Evolutionary conservation across 92 coral and sea anemone species (phyloP).

Genomic region (Bergia puertoricense): DNA sequence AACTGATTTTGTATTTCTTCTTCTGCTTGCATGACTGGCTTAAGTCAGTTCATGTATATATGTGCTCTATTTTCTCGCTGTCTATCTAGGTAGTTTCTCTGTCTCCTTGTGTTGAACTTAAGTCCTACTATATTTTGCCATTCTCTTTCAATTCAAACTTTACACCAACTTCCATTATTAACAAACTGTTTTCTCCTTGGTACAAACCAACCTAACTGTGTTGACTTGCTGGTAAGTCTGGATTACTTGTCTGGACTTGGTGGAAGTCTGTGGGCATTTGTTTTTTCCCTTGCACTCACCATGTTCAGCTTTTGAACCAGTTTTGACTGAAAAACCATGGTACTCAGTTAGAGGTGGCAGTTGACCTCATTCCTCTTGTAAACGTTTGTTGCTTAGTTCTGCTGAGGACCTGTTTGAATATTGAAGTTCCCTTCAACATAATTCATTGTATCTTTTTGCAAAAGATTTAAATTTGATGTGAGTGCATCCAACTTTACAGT

Average conservation of each 20-base stretch:
- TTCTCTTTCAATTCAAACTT: background rate
- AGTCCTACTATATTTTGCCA: background rate
- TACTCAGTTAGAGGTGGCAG: background rate
- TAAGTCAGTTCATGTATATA: background rate
- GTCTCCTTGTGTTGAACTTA: background rate
- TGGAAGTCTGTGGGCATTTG: background rate
- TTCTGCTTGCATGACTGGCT: background rate
- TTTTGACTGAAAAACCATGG: background rate
- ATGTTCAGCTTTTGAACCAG: background rate
- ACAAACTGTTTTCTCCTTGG: background rate
- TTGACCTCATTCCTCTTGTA: no score
- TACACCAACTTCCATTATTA: background rate
- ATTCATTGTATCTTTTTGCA: no score
- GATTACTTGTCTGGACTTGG: background rate
- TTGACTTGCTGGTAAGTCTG: background rate
- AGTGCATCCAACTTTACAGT: no score
- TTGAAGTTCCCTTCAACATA: no score
- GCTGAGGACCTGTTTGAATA: no score
- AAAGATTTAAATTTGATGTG: no score
- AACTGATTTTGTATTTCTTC: background rate
- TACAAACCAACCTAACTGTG: background rate
- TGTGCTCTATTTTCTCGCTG: background rate
- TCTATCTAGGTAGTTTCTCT: background rate
- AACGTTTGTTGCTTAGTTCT: no score
- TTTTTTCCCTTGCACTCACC: background rate